A percentile compares a stretch with the other conserved stretches of the same genome.
These are phyloP conservation scores for Eolophus roseicapilla DNA, from an alignment of 2,113 vertebrate species.

Conservation along the genomic window DNA sequence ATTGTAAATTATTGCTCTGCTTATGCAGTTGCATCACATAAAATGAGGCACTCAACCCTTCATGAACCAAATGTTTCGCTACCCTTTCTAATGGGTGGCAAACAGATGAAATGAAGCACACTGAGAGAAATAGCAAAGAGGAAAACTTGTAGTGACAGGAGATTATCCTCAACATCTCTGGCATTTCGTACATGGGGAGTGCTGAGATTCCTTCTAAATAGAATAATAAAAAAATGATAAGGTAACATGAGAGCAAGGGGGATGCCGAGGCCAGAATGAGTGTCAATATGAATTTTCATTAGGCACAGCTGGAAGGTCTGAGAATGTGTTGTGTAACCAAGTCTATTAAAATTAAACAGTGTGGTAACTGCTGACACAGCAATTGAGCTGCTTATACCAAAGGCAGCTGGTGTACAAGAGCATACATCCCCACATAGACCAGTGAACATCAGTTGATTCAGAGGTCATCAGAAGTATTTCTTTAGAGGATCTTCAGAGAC, in stretches of 20 bases:
- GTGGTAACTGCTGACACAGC: constrained; percentile 34
- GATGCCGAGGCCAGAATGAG: not conserved
- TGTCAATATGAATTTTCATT: constrained; percentile 32
- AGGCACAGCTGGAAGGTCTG: constrained; percentile 44
- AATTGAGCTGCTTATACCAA: not conserved
- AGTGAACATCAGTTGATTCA: not conserved
- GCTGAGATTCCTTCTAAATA: not conserved
- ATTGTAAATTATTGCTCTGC: not conserved
- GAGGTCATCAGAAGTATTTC: not conserved
- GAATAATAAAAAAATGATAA: not conserved
- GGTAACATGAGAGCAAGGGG: not conserved
- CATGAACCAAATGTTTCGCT: constrained; percentile 11
- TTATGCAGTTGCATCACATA: not conserved
- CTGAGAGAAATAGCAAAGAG: not conserved
- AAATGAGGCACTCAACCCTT: not conserved
- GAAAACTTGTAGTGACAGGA: not conserved
- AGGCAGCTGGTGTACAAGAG: not conserved
- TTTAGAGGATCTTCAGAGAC: not conserved
- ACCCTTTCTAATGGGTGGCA: not conserved
- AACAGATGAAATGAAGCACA: not conserved
- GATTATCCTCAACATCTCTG: not conserved
- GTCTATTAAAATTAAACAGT: constrained; percentile 38
- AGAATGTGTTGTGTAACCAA: constrained; percentile 24
- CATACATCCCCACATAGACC: not conserved
- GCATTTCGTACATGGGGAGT: not conserved